A percentile compares a stretch with the other conserved stretches of the same genome.
Evolutionary conservation across 2,113 vertebrate species (phyloP).

Genomic region (Seriola aureovittata): DNA sequence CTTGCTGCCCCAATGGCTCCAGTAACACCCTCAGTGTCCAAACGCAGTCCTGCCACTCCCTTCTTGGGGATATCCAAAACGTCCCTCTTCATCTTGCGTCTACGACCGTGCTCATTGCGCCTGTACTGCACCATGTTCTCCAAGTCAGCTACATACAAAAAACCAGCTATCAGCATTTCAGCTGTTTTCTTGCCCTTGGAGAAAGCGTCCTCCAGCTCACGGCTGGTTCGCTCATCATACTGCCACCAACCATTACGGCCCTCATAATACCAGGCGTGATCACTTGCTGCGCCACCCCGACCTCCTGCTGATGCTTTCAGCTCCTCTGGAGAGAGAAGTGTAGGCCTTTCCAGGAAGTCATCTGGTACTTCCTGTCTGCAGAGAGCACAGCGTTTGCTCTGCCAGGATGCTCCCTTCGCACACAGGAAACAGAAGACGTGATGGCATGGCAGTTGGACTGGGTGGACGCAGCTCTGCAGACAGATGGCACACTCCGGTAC

Average conservation of each 20-base stretch:
- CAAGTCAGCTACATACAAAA: constrained; percentile 96
- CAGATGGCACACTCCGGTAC: constrained; percentile 98
- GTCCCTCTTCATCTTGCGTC: constrained; percentile 97
- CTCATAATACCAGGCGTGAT: constrained; percentile 99
- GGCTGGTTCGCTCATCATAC: constrained; percentile 98
- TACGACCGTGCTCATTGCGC: constrained; percentile 96
- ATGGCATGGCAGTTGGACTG: constrained; percentile 96
- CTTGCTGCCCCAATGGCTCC: constrained; percentile 81
- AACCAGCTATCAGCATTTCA: constrained; percentile 98
- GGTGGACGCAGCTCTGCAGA: constrained; percentile 97
- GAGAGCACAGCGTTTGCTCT: constrained; percentile 97
- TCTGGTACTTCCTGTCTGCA: constrained; percentile 98
- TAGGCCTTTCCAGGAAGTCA: constrained; percentile 99
- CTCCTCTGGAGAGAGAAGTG: constrained; percentile 95
- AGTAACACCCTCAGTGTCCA: constrained; percentile 90
- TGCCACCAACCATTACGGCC: constrained; percentile 99
- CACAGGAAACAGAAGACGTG: constrained; percentile 99
- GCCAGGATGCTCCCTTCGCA: constrained; percentile 98
- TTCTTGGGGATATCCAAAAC: constrained; percentile 98
- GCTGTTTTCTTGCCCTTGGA: constrained; percentile 97
- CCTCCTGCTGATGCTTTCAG: constrained; percentile 92
- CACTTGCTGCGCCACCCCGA: constrained; percentile 90
- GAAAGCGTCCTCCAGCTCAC: constrained; percentile 97
- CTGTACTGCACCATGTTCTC: constrained; percentile 99
- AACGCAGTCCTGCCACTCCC: constrained; percentile 95